A percentile compares a stretch with the other conserved stretches of the same genome.
These are phyloP conservation scores for Romanogobio albipinnatus DNA, from an alignment of 2,113 vertebrate genomes.

Conservation along the genomic window DNA sequence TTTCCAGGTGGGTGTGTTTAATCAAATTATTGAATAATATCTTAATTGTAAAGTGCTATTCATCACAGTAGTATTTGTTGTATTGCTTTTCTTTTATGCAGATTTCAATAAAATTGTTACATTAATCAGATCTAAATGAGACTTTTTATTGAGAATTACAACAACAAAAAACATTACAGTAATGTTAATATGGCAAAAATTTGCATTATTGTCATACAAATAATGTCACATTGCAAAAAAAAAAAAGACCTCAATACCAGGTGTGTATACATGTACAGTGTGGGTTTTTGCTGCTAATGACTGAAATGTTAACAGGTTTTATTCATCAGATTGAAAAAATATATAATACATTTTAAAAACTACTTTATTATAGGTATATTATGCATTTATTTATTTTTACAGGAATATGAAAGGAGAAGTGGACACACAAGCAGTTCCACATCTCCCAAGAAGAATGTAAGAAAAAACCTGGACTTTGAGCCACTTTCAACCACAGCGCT, in stretches of 20 bases:
- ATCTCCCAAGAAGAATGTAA: slow-evolving; percentile 89
- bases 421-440: slow-evolving; percentile 81
- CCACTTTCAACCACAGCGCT: slow-evolving; percentile 96
- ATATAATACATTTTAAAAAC: no score
- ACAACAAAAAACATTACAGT: neutral
- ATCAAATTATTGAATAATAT: neutral
- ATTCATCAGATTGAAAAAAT: neutral
- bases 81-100: neutral
- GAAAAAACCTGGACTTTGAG: slow-evolving; percentile 93
- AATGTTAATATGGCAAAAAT: no score
- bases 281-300: neutral
- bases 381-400: slow-evolving; percentile 9
- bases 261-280: neutral
- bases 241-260: no score
- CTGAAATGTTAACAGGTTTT: neutral
- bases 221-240: no score
- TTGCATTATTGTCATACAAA: no score
- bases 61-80: neutral
- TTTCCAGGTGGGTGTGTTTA: no score
- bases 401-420: slow-evolving; percentile 97
- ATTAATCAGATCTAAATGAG: neutral
- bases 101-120: neutral
- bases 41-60: neutral
- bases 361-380: no score
- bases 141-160: no score